These are phyloP conservation scores for Dicyrtomina minuta DNA, from an alignment of 2,888 invertebrate genomes.

Conservation along the genomic window DNA sequence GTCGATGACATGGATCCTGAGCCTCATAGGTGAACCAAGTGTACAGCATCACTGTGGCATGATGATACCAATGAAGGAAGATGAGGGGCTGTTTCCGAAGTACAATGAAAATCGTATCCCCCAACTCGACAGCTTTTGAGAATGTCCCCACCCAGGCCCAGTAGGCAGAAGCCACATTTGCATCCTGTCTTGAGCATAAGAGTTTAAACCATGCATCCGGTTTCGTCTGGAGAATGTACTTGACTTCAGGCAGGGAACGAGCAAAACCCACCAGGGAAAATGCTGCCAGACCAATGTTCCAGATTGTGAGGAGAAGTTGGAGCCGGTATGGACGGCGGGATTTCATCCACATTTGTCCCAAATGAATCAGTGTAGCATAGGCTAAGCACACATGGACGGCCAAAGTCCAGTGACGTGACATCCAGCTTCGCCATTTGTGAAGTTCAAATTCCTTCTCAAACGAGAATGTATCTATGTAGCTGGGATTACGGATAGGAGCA, in stretches of 20 bases:
- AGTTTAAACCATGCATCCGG: constrained; percentile 81
- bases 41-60: constrained; percentile 89
- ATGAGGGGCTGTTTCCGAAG: constrained; percentile 88
- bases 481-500: constrained; percentile 40
- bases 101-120: constrained; percentile 91
- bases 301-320: constrained; percentile 78
- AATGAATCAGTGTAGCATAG: constrained; percentile 92
- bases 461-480: constrained; percentile 41
- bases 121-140: constrained; percentile 93
- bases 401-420: constrained; percentile 32
- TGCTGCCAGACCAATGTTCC: constrained; percentile 88
- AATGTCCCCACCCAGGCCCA: constrained; percentile 97
- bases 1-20: constrained; percentile 81
- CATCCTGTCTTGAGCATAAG: constrained; percentile 34
- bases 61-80: constrained; percentile 99
- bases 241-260: constrained; percentile 88
- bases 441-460: constrained; percentile 47
- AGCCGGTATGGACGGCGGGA: constrained; percentile 84
- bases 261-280: constrained; percentile 90
- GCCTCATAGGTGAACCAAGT: constrained; percentile 91
- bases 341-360: constrained; percentile 91
- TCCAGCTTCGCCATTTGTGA: constrained; percentile 40
- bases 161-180: constrained; percentile 69
- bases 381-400: constrained; percentile 81
- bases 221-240: constrained; percentile 75